Conservation (phyloP, 1,140 invertebrate genomes). For the Sycobia sp. region DNA sequence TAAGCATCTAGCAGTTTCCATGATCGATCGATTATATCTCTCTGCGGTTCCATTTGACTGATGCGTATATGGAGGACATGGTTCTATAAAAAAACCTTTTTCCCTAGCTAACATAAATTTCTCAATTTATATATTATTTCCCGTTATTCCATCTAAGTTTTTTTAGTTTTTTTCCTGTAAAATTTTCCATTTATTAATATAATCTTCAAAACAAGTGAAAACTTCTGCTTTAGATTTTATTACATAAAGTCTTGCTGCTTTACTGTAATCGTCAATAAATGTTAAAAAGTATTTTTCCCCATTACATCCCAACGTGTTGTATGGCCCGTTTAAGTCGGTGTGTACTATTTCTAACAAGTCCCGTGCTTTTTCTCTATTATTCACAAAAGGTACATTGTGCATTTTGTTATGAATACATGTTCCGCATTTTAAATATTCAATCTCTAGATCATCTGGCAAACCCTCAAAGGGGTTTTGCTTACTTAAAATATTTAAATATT, state of each 20-base stretch:
- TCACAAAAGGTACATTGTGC: background rate
- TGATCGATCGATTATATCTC: constrained; percentile 36
- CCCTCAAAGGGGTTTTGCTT: background rate
- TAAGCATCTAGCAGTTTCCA: constrained; percentile 38
- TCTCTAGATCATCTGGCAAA: background rate
- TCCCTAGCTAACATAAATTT: constrained; percentile 28
- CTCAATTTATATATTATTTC: constrained; percentile 31
- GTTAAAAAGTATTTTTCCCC: constrained; percentile 13
- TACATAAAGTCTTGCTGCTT: background rate
- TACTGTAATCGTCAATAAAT: constrained; percentile 1
- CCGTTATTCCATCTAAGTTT: constrained; percentile 19
- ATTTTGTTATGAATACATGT: constrained; percentile 11
- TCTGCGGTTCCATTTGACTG: constrained; percentile 33
- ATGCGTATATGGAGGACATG: constrained; percentile 35
- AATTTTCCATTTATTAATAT: background rate
- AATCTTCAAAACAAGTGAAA: background rate
- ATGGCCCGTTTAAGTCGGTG: background rate
- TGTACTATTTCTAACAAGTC: background rate
- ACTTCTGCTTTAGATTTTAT: constrained; percentile 5
- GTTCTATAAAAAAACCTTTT: constrained; percentile 29
- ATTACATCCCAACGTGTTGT: background rate
- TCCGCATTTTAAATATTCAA: background rate
- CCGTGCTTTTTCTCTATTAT: background rate
- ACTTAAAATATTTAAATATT: constrained; percentile 12
- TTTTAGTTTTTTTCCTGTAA: background rate